Evolutionary conservation across 2,888 invertebrate genomes (phyloP), one percentile per base, ranked within the genome.

Genomic region (Drosophila yooni): DNA sequence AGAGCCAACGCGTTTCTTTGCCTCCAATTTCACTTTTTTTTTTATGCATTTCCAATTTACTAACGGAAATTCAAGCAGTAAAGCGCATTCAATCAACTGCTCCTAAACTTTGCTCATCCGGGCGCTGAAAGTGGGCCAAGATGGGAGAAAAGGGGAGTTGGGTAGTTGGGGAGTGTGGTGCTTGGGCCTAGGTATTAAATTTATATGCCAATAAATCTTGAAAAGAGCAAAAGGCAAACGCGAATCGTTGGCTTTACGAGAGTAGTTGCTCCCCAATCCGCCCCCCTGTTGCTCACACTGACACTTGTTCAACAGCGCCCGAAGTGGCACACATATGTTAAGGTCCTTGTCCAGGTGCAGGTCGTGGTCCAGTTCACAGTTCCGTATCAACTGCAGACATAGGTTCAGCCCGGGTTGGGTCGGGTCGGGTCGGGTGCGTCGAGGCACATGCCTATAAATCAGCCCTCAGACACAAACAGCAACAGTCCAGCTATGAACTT

Each of bases 161-260:
- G 1, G 27, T 8, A 3, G 31, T 31, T 8, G 4, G 8, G 29
- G 15, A 8, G 15, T 5, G n/a, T 33, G 27, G 29, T 2, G 18
- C 25, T 25, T 46, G 51, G 53, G 66, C 40, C 46, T 50, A 46
- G 68, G 75, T 73, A 88, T 85, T 86, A 88, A 88, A 85, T 85
- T 85, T 85, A 85, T 85, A 83, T 88, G 89, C 87, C 89, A 85
- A 85, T 85, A 85, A 85, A 85, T 85, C 89, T 87, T 73, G 38
- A 46, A 73, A 71, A 79, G 73, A 79, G 76, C 87, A 64, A 86
- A 85, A 86, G 87, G 75, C 84, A 81, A 85, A 75, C 87, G 84
- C 75, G 87, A 80, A 73, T 80, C 80, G 82, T 64, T 74, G 73
- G 70, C 79, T 72, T 71, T 66, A 57, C 71, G 60, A 72, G 50